Conservation (phyloP, 2,888 invertebrate species). For the Zaprionus obscuricornis region DNA sequence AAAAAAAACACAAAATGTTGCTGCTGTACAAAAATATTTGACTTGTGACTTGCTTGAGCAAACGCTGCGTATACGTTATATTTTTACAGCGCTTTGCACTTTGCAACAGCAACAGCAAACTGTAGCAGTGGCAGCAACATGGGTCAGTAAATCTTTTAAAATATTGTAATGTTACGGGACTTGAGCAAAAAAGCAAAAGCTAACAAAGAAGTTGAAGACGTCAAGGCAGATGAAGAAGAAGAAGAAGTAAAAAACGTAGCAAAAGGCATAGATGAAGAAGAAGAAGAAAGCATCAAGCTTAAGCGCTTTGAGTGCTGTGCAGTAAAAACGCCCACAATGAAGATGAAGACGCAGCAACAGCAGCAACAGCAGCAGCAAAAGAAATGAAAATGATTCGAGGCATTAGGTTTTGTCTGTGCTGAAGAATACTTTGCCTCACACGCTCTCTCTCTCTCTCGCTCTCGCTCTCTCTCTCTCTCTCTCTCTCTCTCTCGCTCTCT, state of each 20-base stretch:
- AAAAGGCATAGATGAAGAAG: neutral
- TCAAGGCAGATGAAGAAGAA: neutral
- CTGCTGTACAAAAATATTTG: too few species aligned
- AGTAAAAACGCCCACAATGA: slow-evolving; percentile 57
- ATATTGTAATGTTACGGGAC: slow-evolving; percentile 60
- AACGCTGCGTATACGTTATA: slow-evolving; percentile 60
- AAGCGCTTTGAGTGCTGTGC: slow-evolving; percentile 59
- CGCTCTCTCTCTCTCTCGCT: neutral
- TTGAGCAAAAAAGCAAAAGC: slow-evolving; percentile 11
- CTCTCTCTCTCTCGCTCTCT: neutral
- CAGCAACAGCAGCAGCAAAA: slow-evolving; percentile 41
- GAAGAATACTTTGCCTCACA: slow-evolving; percentile 1
- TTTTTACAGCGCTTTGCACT: slow-evolving; percentile 72
- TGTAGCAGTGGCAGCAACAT: slow-evolving; percentile 47
- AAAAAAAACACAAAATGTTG: too few species aligned
- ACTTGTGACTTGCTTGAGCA: neutral
- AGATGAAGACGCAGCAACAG: neutral
- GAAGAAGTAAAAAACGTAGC: too few species aligned
- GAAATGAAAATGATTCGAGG: slow-evolving; percentile 75
- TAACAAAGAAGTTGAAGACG: neutral
- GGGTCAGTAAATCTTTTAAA: slow-evolving; percentile 76
- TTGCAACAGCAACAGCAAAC: slow-evolving; percentile 31
- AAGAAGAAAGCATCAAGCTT: slow-evolving; percentile 32
- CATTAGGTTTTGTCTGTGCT: slow-evolving; percentile 59
- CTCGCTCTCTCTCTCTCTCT: neutral